Evolutionary conservation across 2,888 invertebrate species (phyloP).

Genomic region (Stomorhina lunata): DNA sequence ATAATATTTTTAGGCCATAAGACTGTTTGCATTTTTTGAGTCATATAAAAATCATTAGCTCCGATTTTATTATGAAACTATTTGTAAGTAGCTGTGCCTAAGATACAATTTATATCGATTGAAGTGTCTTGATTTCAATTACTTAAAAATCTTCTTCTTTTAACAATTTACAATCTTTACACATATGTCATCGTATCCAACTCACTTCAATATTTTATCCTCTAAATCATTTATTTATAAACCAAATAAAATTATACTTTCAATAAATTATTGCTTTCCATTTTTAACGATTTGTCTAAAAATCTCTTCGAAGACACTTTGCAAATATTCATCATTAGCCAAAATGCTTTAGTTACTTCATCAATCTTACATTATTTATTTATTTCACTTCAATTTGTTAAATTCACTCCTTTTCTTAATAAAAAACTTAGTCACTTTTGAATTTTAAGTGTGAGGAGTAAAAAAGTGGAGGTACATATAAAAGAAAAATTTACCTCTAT

Average conservation of each 20-base stretch:
- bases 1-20: too few species aligned
- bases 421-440: background rate
- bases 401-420: conserved; percentile 25
- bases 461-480: background rate
- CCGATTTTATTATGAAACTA: too few species aligned
- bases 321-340: background rate
- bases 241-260: background rate
- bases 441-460: background rate
- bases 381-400: conserved; percentile 19
- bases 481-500: conserved; percentile 41
- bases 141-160: too few species aligned
- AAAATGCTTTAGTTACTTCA: background rate
- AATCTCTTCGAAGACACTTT: background rate
- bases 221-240: too few species aligned
- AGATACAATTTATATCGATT: too few species aligned
- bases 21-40: too few species aligned
- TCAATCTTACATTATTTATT: conserved; percentile 28
- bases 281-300: background rate
- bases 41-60: too few species aligned
- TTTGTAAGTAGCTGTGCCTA: too few species aligned
- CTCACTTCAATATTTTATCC: too few species aligned
- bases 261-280: background rate
- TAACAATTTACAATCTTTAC: too few species aligned
- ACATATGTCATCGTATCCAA: too few species aligned
- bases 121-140: too few species aligned